phyloP scores from a whole-genome alignment of 1,140 invertebrate species.

The Bombus pyrosoma region DNA sequence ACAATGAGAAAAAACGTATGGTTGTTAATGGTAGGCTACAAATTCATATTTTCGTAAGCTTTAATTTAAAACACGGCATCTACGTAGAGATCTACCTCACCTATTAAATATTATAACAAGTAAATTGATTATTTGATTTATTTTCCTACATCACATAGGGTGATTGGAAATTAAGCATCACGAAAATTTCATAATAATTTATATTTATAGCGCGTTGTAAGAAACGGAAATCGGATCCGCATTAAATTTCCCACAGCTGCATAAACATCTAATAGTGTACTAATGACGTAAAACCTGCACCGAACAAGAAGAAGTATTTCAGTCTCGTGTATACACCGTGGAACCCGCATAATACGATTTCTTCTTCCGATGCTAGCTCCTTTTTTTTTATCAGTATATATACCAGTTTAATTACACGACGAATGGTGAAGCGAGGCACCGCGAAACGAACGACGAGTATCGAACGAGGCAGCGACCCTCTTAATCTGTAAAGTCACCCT shows the following conservation, averaged over 20 bases:
- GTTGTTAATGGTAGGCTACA: no score
- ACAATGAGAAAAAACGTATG: no score
- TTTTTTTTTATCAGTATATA: background rate
- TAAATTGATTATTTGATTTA: no score
- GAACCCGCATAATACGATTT: background rate
- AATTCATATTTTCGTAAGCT: no score
- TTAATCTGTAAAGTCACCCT: conserved; percentile 71
- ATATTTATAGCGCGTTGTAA: no score
- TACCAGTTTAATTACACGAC: conserved; percentile 26
- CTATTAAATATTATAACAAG: no score
- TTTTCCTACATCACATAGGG: no score
- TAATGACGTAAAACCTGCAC: background rate
- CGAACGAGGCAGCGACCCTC: conserved; percentile 44
- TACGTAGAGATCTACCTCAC: no score
- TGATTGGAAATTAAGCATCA: no score
- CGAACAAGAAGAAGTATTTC: background rate
- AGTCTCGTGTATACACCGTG: background rate
- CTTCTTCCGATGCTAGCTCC: background rate
- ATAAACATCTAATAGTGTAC: background rate
- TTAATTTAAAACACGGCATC: no score
- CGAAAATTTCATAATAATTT: no score
- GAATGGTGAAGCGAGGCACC: background rate
- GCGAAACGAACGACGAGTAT: conserved; percentile 22
- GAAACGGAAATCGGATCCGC: background rate
- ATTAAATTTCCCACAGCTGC: background rate